phyloP scores from a whole-genome alignment of 2,888 invertebrate species.

The Calameuta filiformis region DNA sequence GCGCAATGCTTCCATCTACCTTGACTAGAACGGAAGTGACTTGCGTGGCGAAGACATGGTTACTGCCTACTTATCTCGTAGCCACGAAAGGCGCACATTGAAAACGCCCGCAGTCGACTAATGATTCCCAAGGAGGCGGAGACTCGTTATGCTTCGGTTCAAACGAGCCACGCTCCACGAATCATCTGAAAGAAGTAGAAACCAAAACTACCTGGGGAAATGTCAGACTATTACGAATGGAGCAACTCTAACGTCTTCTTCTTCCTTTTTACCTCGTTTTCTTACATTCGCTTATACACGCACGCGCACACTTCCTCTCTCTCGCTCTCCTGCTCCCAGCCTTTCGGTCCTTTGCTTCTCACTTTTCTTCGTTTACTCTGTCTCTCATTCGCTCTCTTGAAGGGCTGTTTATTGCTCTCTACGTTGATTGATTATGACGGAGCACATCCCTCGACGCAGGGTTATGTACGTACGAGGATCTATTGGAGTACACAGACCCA shows the following conservation, averaged over 20 bases:
- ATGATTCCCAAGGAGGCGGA: background rate
- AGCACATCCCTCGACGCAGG: background rate
- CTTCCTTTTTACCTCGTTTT: background rate
- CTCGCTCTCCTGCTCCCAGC: background rate
- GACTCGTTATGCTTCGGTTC: background rate
- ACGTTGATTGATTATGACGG: slow-evolving; percentile 5
- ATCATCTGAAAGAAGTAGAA: background rate
- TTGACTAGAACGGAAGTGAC: background rate
- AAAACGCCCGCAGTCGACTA: background rate
- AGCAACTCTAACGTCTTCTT: background rate
- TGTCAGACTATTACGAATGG: background rate
- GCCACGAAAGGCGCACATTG: background rate
- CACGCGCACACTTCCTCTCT: background rate
- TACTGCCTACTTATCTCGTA: background rate
- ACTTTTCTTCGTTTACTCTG: background rate
- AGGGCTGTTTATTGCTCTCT: background rate
- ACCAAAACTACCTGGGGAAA: background rate
- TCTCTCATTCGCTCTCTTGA: background rate
- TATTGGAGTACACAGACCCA: background rate
- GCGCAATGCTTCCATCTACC: background rate
- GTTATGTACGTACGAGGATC: background rate
- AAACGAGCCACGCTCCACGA: background rate
- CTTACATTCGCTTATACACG: background rate
- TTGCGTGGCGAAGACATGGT: background rate
- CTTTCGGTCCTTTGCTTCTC: background rate